Evolutionary conservation across 1,140 invertebrate genomes (phyloP), one percentile per base, ranked within the genome.

Genomic region (Sarcophaga bullata): DNA sequence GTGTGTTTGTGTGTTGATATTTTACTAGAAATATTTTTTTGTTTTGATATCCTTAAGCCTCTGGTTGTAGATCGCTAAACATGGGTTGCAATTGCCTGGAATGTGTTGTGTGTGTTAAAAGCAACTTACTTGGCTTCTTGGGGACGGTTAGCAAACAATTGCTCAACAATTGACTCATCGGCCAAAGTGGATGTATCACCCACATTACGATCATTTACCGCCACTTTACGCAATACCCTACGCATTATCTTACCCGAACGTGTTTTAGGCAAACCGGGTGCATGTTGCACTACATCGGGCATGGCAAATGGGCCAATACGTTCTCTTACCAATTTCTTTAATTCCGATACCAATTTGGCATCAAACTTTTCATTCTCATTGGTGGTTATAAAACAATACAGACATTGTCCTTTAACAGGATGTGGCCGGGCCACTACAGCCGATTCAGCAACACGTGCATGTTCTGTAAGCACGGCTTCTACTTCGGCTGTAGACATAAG

Each of bases 221-320:
- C 98, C 11, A 99, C 95, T 92, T 99, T 99, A 76, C 98, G 92
- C 48, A 99, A 91, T 80, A 99, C 95, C 84, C 98, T 92, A 72
- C 98, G 93, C 97, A 99, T 99, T 73, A 99, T 99, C 91, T 99
- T 99, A 5, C 98, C 98, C 3, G 98, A 99, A 58, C 98, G 93
- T 0, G 98, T 99, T 91, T 99, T 99, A 0, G 98, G 98, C 80
- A 99, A 91, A 3, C 94, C 95, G 6, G 97, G 96, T 3, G 97
- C 97, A 87, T 96, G 93, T 86, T 99, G 98, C 72, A 99, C 95
- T 7, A 96, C 94, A 87, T 99, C 98, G 0, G 98, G 98, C 87
- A 96, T 94, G 5, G 98, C 98, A 91, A 99, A 99, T 3, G 98
- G 95, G 11, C 98, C 98, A 84, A 99, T 99, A 86, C 95, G 96